Evolutionary conservation across 23 tunicate species (phyloP).

Genomic region (Trididemnum miniatum): DNA sequence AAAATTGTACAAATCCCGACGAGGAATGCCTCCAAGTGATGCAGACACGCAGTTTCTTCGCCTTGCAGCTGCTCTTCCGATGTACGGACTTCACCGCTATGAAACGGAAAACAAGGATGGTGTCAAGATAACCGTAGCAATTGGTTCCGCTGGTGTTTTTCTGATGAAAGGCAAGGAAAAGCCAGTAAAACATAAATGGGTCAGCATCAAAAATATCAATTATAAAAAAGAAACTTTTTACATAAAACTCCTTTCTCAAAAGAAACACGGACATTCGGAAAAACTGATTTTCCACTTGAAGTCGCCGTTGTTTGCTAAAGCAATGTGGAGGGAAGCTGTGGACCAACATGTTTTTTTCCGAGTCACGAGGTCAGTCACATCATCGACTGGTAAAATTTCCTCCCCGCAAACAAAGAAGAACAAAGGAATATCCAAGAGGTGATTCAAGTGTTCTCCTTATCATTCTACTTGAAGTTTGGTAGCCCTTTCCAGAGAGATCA

Average conservation of each 20-base stretch:
- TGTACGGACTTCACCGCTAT: slow-evolving; percentile 81
- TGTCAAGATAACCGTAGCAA: slow-evolving; percentile 30
- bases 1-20: slow-evolving; percentile 37
- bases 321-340: slow-evolving; percentile 66
- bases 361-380: slow-evolving; percentile 38
- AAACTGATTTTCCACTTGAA: slow-evolving; percentile 34
- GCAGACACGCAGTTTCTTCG: slow-evolving; percentile 77
- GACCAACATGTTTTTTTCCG: slow-evolving; percentile 91
- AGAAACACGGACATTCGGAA: slow-evolving; percentile 30
- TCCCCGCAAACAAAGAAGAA: slow-evolving; percentile 13
- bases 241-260: slow-evolving; percentile 40
- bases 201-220: slow-evolving; percentile 50
- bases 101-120: slow-evolving; percentile 36
- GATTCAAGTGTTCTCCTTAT: no score
- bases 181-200: slow-evolving; percentile 49
- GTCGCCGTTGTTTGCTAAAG: slow-evolving; percentile 45
- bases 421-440: slow-evolving; percentile 1
- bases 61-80: slow-evolving; percentile 46
- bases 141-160: slow-evolving; percentile 52
- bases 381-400: slow-evolving; percentile 11
- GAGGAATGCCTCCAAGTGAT: slow-evolving; percentile 67
- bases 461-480: no score
- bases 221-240: slow-evolving; percentile 65
- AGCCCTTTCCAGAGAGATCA: no score
- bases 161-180: slow-evolving; percentile 38